Conservation (phyloP, 2,888 invertebrate genomes). For the Dusona sp. region DNA sequence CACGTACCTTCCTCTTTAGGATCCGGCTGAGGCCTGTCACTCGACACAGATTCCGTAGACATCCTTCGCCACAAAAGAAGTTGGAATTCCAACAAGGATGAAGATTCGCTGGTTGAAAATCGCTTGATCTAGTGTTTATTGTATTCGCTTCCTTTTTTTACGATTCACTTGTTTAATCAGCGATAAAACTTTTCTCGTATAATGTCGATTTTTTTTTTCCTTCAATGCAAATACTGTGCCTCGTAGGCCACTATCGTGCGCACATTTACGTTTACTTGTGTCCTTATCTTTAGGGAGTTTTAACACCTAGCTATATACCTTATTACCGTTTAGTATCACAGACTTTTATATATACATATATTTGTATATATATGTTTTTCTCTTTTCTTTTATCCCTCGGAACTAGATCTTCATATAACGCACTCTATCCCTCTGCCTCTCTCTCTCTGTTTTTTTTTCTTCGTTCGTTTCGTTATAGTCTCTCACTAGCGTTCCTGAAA, state of each 20-base stretch:
- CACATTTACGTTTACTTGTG: conserved; percentile 61
- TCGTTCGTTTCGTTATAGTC: conserved; percentile 25
- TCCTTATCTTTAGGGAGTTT: conserved; percentile 76
- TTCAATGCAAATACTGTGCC: conserved; percentile 55
- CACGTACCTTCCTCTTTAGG: conserved; percentile 76
- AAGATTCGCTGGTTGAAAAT: conserved; percentile 57
- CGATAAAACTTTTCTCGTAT: conserved; percentile 15
- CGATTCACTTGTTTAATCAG: conserved; percentile 22
- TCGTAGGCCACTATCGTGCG: conserved; percentile 69
- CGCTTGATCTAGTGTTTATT: conserved; percentile 53
- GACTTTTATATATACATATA: conserved; percentile 76
- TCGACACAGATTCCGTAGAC: conserved; percentile 81
- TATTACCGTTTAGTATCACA: conserved; percentile 83
- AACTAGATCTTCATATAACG: conserved; percentile 50
- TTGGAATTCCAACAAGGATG: conserved; percentile 68
- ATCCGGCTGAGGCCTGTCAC: conserved; percentile 79
- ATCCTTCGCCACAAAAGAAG: conserved; percentile 74
- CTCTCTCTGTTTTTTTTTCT: conserved; percentile 33
- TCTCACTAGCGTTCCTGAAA: conserved; percentile 60
- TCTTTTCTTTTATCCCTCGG: conserved; percentile 63
- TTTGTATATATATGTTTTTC: conserved; percentile 70
- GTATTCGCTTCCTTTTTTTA: conserved; percentile 18
- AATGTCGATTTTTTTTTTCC: conserved; percentile 28
- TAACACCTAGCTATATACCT: conserved; percentile 75
- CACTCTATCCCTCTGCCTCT: conserved; percentile 36